Base-by-base conservation (phyloP, 2,888 invertebrate genomes). In the Crioceris asparagi region DNA sequence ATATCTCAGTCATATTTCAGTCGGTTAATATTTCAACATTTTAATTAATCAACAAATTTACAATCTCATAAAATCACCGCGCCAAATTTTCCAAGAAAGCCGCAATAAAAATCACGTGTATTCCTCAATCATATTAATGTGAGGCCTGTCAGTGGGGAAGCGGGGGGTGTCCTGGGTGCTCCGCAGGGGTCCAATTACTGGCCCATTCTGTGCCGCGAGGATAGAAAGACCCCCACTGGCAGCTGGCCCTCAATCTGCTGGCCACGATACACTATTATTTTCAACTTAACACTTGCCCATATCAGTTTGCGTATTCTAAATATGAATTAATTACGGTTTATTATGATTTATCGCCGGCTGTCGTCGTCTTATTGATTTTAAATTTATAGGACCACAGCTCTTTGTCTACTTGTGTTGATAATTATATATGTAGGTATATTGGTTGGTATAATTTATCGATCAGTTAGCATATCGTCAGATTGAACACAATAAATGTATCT, bases 141-240 rank as follows among this genome's bases (percentile, higher is more conserved):
- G 45, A 38, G 34, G 44, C 37, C 42, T 45, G 43, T 47, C 41
- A 38, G 33, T 41, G 45, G 39, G 36, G 46, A 49, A n/a, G n/a
- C 44, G 47, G 54, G 56, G 60, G 57, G 59, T 54, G 6, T 15
- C 14, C 52, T 46, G 32, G 37, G 45, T 32, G 38, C 50, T 18
- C 58, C 46, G 43, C 57, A 52, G 62, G 64, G 58, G 61, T 61
- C 64, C 64, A 64, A 64, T 64, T 64, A 64, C 59, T 59, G 52
- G 54, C 53, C 63, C 59, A 62, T 64, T 64, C 61, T 57, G 41
- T 49, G 47, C 56, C 47, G 52, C 45, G 45, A 49, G 51, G 46
- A 38, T 23, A 36, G 18, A 17, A 40, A 51, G 51, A 43, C 53
- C 52, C 48, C 45, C 41, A 23, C 39, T n/a, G 47, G 39, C 52